phyloP scores from a whole-genome alignment of 2,113 vertebrate species.

The Notothenia coriiceps region DNA sequence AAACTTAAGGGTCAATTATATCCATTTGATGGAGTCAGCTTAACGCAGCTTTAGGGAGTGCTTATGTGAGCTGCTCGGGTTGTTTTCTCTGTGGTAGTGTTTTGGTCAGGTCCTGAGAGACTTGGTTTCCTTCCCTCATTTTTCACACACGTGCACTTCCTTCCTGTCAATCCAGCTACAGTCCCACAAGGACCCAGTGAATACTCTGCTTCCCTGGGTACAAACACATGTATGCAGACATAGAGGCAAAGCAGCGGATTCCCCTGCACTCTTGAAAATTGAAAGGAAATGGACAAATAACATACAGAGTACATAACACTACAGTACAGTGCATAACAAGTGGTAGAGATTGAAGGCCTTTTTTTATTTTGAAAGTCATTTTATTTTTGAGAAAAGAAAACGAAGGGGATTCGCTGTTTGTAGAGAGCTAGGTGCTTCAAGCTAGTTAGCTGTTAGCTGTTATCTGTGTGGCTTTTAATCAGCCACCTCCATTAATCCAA shows the following conservation, averaged over 20 bases:
- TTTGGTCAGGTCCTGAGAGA: slow-evolving; percentile 69
- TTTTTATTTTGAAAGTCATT: not conserved
- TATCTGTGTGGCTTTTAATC: slow-evolving; percentile 35
- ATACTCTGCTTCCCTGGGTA: slow-evolving; percentile 46
- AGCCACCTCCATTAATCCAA: slow-evolving; percentile 41
- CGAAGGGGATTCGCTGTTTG: not conserved
- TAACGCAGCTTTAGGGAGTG: slow-evolving; percentile 49
- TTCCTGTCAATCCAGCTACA: slow-evolving; percentile 72
- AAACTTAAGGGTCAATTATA: slow-evolving; percentile 17
- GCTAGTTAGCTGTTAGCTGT: slow-evolving; percentile 71
- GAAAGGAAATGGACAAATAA: not conserved
- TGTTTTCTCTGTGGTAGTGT: slow-evolving; percentile 72
- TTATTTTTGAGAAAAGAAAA: too few species aligned
- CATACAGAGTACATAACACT: not conserved
- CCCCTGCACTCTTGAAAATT: slow-evolving; percentile 7
- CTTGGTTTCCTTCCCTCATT: slow-evolving; percentile 75
- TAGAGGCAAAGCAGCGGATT: slow-evolving; percentile 31
- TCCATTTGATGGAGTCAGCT: slow-evolving; percentile 42
- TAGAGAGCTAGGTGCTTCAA: slow-evolving; percentile 15
- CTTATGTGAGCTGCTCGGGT: slow-evolving; percentile 56
- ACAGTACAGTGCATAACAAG: not conserved
- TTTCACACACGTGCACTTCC: slow-evolving; percentile 81
- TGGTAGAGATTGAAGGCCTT: not conserved
- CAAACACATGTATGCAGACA: slow-evolving; percentile 13
- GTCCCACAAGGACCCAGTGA: slow-evolving; percentile 54